Evolutionary conservation across 64 coral and sea anemone species (phyloP).

Genomic region (Orbicella faveolata): DNA sequence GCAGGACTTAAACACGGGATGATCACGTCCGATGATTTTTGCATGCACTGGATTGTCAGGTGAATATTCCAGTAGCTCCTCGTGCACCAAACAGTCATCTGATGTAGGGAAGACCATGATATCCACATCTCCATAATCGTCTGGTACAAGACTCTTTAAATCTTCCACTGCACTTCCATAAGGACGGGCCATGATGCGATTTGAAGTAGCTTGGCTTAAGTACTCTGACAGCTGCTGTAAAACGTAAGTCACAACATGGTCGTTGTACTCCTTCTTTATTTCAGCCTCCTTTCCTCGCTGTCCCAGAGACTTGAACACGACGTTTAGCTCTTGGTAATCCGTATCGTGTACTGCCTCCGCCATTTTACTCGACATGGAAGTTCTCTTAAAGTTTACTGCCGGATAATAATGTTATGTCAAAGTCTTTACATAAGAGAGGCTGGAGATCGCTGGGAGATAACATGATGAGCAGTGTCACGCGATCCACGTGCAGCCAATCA

Average conservation of each 20-base stretch:
- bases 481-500: too few species aligned
- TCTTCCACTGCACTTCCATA: not conserved
- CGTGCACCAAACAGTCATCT: not conserved
- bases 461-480: too few species aligned
- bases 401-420: too few species aligned
- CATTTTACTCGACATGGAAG: too few species aligned
- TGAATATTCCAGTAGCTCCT: constrained; percentile 36
- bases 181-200: not conserved
- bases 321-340: not conserved
- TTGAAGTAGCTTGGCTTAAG: not conserved
- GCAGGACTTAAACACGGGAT: constrained; percentile 38
- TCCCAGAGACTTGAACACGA: not conserved
- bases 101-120: not conserved
- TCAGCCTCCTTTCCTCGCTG: too few species aligned
- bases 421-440: too few species aligned
- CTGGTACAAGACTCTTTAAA: not conserved
- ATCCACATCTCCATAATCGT: constrained; percentile 2
- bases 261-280: too few species aligned
- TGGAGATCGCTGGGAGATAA: too few species aligned
- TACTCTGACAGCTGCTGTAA: not conserved
- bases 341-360: too few species aligned
- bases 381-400: too few species aligned
- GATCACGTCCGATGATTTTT: constrained; percentile 19
- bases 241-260: too few species aligned
- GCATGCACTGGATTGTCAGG: constrained; percentile 42